Percentiles rank a stretch among this genome's conserved stretches.
phyloP scores from a whole-genome alignment of 2,797 vertebrate genomes.

The Scomberomorus guttatus region DNA sequence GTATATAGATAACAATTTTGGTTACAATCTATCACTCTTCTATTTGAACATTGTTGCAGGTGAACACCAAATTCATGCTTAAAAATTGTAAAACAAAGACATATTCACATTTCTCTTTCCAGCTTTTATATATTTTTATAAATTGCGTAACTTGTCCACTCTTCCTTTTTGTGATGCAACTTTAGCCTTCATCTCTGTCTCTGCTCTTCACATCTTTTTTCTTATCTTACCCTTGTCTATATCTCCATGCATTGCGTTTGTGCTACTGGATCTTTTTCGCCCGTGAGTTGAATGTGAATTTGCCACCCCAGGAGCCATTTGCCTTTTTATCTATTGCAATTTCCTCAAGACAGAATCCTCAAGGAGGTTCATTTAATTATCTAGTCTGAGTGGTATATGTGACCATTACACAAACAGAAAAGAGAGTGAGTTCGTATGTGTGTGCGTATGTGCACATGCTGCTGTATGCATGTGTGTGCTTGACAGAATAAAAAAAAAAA shows the following conservation, averaged over 20 bases:
- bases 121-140: too few relatives aligned
- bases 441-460: not conserved
- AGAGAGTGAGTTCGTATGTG: not conserved
- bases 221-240: not conserved
- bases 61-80: too few relatives aligned
- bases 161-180: not conserved
- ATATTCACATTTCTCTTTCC: too few relatives aligned
- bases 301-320: not conserved
- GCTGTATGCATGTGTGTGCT: not conserved
- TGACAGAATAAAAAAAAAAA: slow-evolving; percentile 9
- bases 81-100: too few relatives aligned
- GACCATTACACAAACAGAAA: too few relatives aligned
- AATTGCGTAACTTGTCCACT: not conserved
- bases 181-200: not conserved
- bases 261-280: not conserved
- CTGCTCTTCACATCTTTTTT: not conserved
- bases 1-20: not conserved
- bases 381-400: not conserved
- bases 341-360: not conserved
- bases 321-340: not conserved
- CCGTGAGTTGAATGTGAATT: too few relatives aligned
- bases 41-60: not conserved
- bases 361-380: not conserved
- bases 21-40: not conserved
- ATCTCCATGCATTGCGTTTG: not conserved